Evolutionary conservation across 2,888 invertebrate genomes (phyloP).

Genomic region (Cephus pygmeus): DNA sequence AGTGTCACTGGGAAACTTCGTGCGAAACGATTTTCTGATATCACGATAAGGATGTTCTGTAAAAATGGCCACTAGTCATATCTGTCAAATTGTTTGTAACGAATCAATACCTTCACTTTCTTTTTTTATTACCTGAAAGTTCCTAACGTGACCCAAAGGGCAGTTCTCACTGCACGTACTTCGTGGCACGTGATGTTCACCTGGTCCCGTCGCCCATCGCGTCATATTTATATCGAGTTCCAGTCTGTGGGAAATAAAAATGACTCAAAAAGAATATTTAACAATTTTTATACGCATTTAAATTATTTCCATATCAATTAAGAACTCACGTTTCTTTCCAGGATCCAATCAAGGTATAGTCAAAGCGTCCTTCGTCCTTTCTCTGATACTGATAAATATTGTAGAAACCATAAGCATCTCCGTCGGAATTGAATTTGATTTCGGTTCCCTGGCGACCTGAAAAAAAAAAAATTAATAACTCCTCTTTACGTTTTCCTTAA

Average conservation of each 20-base stretch:
- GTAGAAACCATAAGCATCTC: slow-evolving; percentile 77
- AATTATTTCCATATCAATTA: not conserved
- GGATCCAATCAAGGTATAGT: slow-evolving; percentile 71
- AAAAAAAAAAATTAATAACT: slow-evolving; percentile 20
- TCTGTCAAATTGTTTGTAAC: too few species aligned
- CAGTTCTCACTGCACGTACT: slow-evolving; percentile 76
- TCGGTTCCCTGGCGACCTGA: slow-evolving; percentile 68
- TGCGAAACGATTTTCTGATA: too few species aligned
- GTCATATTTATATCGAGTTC: slow-evolving; percentile 66
- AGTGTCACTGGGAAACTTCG: too few species aligned
- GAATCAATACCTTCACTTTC: too few species aligned
- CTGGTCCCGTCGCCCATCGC: slow-evolving; percentile 64
- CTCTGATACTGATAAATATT: slow-evolving; percentile 77
- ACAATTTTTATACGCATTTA: not conserved
- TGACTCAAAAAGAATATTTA: not conserved
- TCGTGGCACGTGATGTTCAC: slow-evolving; percentile 63
- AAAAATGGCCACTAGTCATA: too few species aligned
- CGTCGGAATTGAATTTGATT: slow-evolving; percentile 74
- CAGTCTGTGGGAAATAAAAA: slow-evolving; percentile 53
- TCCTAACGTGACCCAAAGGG: slow-evolving; percentile 71
- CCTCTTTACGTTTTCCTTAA: too few species aligned
- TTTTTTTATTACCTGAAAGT: slow-evolving; percentile 66
- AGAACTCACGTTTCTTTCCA: slow-evolving; percentile 70
- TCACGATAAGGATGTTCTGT: too few species aligned
- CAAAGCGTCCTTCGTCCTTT: slow-evolving; percentile 67